phyloP scores from a whole-genome alignment of 2,113 vertebrate species.

The Calypte anna region DNA sequence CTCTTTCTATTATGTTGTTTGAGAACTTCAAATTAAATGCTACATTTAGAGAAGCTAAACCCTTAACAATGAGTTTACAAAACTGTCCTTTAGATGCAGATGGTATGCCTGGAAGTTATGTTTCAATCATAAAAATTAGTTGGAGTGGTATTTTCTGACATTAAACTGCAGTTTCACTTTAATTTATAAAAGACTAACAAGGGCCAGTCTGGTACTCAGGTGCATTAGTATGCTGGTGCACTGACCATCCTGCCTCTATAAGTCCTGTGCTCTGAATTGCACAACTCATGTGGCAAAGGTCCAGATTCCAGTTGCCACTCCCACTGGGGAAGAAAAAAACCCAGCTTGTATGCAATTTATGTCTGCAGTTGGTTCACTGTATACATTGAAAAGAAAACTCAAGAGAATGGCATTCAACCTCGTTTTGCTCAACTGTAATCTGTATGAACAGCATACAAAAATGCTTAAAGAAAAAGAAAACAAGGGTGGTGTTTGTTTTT shows the following conservation, averaged over 20 bases:
- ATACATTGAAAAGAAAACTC: background rate
- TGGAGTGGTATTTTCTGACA: background rate
- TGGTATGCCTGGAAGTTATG: background rate
- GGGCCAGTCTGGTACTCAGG: conserved; percentile 1
- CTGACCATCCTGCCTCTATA: conserved; percentile 59
- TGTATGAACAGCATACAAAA: background rate
- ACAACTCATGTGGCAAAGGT: conserved; percentile 59
- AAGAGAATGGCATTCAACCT: background rate
- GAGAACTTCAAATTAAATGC: background rate
- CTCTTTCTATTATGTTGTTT: background rate
- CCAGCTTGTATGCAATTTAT: conserved; percentile 3
- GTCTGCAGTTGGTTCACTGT: conserved; percentile 37
- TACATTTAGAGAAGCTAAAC: background rate
- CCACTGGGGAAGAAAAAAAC: conserved; percentile 18
- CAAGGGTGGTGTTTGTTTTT: fast-evolving
- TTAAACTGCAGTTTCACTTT: conserved; percentile 7
- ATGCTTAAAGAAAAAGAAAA: background rate
- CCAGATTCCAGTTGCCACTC: conserved; percentile 63
- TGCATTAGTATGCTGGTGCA: conserved; percentile 68
- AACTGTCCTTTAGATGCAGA: background rate
- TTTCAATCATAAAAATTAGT: background rate
- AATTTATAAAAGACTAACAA: conserved; percentile 45
- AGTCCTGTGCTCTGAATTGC: conserved; percentile 73
- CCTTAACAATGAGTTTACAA: background rate
- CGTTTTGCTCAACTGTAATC: background rate